Conservation (phyloP, 2,797 vertebrate species). For the Threskiornis aethiopicus region DNA sequence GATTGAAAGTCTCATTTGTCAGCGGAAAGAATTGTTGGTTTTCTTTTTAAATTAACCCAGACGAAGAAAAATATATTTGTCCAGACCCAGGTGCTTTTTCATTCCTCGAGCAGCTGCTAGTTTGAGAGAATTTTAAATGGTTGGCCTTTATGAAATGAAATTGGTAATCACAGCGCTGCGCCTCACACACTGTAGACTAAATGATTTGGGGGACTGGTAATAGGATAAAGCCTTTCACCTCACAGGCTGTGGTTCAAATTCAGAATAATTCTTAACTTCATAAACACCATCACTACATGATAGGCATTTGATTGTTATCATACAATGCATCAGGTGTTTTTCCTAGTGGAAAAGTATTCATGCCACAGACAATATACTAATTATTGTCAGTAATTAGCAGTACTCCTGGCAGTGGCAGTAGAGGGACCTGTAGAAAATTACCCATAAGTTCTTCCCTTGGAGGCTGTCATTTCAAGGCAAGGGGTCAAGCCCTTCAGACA, state of each 20-base stretch:
- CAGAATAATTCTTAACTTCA: constrained; percentile 20
- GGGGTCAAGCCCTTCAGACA: constrained; percentile 28
- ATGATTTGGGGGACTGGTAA: background rate
- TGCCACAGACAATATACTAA: constrained; percentile 34
- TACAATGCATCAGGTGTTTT: constrained; percentile 9
- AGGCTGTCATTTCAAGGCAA: constrained; percentile 38
- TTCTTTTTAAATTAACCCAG: constrained; percentile 34
- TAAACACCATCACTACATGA: background rate
- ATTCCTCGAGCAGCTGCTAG: constrained; percentile 22
- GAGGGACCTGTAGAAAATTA: constrained; percentile 33
- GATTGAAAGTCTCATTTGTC: constrained; percentile 19
- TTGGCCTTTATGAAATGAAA: constrained; percentile 48
- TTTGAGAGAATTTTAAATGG: constrained; percentile 37
- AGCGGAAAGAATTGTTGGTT: background rate
- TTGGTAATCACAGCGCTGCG: constrained; percentile 19
- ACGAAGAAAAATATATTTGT: background rate
- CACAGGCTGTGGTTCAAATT: background rate
- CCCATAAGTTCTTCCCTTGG: constrained; percentile 34
- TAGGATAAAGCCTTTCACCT: constrained; percentile 31
- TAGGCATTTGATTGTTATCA: background rate
- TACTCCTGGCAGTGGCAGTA: constrained; percentile 9
- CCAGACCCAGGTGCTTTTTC: constrained; percentile 1
- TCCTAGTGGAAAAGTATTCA: constrained; percentile 14
- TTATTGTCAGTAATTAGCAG: constrained; percentile 52
- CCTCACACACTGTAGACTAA: background rate